Base-by-base conservation (phyloP, 2,113 vertebrate genomes). In the Phaetusa simplex region DNA sequence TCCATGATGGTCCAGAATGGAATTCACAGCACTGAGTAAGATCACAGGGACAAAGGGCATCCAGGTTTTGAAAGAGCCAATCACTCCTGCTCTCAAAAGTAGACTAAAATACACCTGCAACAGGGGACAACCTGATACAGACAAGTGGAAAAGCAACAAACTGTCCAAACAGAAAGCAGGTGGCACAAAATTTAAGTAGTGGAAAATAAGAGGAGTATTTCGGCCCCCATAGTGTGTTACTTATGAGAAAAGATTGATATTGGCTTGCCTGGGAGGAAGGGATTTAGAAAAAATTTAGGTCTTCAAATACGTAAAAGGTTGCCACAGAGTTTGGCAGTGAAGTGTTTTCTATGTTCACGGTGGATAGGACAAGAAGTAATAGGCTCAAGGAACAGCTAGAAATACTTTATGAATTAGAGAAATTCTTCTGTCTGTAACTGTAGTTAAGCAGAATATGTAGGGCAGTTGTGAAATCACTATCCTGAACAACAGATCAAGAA, bases 151-250 rank as follows among this genome's bases (percentile, higher is more conserved):
- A 62, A 67, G 19, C 5, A 66, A 18, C 3, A 30, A 40, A 22
- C 12, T 53, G 20, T 56, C 52, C 62, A 76, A 90, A 67, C 2
- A 62, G n/a, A 87, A 80, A 45, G 22, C 11, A 53, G 21, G 26
- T 52, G 23, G 34, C 43, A 83, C 27, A 79, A 52, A 69, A 79
- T 61, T 66, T 82, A 16, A 5, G 8, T 13, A 56, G 18, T 66
- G 24, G 9, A 61, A 90, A 80, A 56, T 5, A 61, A 47, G 18
- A 69, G 53, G 49, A 56, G 6, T 65, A 21, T 61, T 88, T 85
- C 0, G 0, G 20, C 5, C 26, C 58, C 36, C 71, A 7, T 23
- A 61, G 36, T 21, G 1, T 74, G 17, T 38, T 58, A 32, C 14
- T 67, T 58, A 27, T 14, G 14, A 77, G 22, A 76, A 77, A 56